A percentile compares a stretch with the other conserved stretches of the same genome.
These are phyloP conservation scores for Cisticola juncidis DNA, from an alignment of 2,113 vertebrate genomes.

Conservation along the genomic window DNA sequence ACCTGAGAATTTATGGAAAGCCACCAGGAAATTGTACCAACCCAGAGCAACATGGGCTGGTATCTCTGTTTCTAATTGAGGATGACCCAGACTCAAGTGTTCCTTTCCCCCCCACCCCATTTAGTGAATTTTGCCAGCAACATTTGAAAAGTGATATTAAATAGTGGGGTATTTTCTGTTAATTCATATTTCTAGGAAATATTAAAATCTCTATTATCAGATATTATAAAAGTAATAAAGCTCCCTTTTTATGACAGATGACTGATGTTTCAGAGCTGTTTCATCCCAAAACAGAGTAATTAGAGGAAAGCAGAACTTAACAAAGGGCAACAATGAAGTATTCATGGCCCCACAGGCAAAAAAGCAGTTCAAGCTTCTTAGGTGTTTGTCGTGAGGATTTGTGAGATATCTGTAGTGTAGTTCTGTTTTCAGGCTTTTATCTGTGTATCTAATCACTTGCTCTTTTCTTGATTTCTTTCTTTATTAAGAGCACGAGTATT, in stretches of 20 bases:
- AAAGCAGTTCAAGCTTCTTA: not conserved
- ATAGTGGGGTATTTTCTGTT: not conserved
- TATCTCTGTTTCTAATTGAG: not conserved
- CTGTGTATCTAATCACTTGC: not conserved
- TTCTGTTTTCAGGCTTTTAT: not conserved
- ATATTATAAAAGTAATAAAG: not conserved
- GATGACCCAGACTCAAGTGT: not conserved
- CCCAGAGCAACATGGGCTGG: not conserved
- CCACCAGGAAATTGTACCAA: not conserved
- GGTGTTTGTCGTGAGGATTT: not conserved
- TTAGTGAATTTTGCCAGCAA: not conserved
- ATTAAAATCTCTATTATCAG: not conserved
- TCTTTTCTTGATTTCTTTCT: not conserved
- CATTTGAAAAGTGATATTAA: not conserved
- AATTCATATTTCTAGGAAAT: not conserved
- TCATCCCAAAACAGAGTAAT: not conserved
- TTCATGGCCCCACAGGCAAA: not conserved
- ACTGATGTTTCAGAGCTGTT: not conserved
- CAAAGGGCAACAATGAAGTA: not conserved
- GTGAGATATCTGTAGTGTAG: not conserved
- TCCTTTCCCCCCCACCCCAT: fast-evolving
- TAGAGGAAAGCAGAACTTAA: not conserved
- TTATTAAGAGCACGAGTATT: not conserved
- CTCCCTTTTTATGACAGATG: not conserved
- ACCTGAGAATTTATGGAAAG: not conserved